Evolutionary conservation across 23 tunicate species (phyloP).

Genomic region (Ciona savignyi): DNA sequence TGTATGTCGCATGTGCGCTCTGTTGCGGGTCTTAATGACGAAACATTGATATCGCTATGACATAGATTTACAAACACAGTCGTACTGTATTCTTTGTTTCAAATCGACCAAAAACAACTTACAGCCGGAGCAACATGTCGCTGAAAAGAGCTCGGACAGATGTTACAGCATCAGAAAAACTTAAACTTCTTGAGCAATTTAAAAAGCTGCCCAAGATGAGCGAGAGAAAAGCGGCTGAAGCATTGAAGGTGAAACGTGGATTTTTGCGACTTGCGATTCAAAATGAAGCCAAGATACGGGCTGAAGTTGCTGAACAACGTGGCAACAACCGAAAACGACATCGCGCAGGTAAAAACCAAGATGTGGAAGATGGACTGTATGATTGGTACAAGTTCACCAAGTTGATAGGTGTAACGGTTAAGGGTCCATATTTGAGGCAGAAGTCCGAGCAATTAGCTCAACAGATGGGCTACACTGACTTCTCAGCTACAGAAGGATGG

Average conservation of each 20-base stretch:
- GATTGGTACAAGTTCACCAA: conserved; percentile 36
- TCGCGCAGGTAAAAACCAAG: conserved; percentile 16
- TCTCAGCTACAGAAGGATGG: conserved; percentile 25
- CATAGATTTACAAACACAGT: no score
- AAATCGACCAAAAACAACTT: no score
- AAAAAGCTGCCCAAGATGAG: conserved; percentile 42
- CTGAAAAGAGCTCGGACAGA: conserved; percentile 29
- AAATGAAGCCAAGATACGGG: conserved; percentile 41
- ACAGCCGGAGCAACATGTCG: conserved; percentile 26
- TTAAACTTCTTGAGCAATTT: conserved; percentile 22
- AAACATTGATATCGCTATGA: no score
- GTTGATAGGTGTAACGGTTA: conserved; percentile 12
- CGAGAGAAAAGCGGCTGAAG: conserved; percentile 40
- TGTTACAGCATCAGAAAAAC: conserved; percentile 28
- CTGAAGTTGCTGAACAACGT: conserved; percentile 36
- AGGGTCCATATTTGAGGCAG: conserved; percentile 40
- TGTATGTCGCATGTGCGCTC: no score
- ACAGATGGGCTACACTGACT: conserved; percentile 19
- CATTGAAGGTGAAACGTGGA: conserved; percentile 26
- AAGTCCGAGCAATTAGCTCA: conserved; percentile 18
- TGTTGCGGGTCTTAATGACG: no score
- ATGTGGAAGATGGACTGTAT: conserved; percentile 35
- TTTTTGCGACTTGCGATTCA: conserved; percentile 22
- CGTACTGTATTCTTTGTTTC: no score
- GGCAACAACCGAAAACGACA: conserved; percentile 32